A percentile compares a stretch with the other conserved stretches of the same genome.
These are phyloP conservation scores for Leistus spinibarbis DNA, from an alignment of 2,888 invertebrate species.

Conservation along the genomic window DNA sequence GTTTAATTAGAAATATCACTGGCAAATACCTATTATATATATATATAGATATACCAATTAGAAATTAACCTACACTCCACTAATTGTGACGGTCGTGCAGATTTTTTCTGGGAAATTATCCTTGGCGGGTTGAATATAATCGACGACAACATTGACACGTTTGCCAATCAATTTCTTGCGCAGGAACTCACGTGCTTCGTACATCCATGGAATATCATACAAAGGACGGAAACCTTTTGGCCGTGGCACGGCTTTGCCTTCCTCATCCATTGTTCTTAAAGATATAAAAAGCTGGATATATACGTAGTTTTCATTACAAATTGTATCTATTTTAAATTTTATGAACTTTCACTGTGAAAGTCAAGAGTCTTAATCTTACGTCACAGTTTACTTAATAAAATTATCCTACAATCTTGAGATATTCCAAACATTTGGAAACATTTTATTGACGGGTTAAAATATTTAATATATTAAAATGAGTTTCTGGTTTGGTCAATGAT, in stretches of 20 bases:
- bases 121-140: constrained; percentile 95
- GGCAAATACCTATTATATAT: neutral
- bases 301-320: no score
- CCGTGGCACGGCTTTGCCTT: constrained; percentile 69
- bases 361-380: no score
- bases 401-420: neutral
- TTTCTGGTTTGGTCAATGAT: no score
- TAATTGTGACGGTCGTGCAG: constrained; percentile 89
- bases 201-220: constrained; percentile 99
- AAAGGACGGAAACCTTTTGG: constrained; percentile 84
- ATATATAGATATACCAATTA: neutral
- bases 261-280: constrained; percentile 65
- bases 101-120: constrained; percentile 94
- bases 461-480: neutral
- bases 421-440: neutral
- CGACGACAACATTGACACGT: constrained; percentile 88
- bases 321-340: no score
- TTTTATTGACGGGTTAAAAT: neutral
- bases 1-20: neutral
- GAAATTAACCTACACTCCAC: constrained; percentile 68
- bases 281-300: constrained; percentile 37
- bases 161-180: constrained; percentile 95
- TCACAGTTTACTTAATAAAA: neutral
- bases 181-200: constrained; percentile 95
- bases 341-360: no score